Percentiles rank a stretch among this genome's conserved stretches.
Evolutionary conservation across 2,113 vertebrate species (phyloP).

Genomic region (Orientallactaga bullata): DNA sequence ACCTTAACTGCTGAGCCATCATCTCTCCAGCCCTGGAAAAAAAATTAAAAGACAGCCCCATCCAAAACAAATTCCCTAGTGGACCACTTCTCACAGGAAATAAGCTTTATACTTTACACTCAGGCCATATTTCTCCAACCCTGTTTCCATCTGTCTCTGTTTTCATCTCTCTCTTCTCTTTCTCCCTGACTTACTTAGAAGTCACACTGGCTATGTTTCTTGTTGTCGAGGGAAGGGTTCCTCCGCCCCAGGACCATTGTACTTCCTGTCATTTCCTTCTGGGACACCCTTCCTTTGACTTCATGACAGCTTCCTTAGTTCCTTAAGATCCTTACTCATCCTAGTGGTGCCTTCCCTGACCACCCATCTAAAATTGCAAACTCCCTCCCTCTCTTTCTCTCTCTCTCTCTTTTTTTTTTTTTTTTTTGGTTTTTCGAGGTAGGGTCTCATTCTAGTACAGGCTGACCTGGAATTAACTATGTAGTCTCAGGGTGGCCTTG

Average conservation of each 20-base stretch:
- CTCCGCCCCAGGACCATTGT: background rate
- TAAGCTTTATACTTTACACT: background rate
- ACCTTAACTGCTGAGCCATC: too few species aligned
- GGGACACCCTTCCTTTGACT: background rate
- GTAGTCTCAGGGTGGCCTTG: too few species aligned
- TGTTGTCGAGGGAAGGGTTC: too few species aligned
- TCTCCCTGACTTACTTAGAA: background rate
- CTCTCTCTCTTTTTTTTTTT: too few species aligned
- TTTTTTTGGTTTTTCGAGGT: too few species aligned
- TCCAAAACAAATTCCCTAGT: background rate
- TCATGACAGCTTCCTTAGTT: background rate
- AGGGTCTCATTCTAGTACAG: too few species aligned
- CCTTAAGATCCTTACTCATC: background rate
- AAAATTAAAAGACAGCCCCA: background rate
- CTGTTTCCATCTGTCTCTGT: background rate
- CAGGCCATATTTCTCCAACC: accelerated
- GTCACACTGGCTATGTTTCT: accelerated
- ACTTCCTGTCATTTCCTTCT: background rate
- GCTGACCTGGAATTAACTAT: too few species aligned
- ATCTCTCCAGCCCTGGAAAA: background rate
- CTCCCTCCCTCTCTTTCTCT: too few species aligned
- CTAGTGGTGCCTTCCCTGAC: background rate
- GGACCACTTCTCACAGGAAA: background rate
- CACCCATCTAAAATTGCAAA: background rate
- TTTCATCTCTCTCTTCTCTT: background rate